Percentiles rank a stretch among this genome's conserved stretches.
Evolutionary conservation across 2,113 vertebrate genomes (phyloP).

Genomic region (Pollimyrus isidori): DNA sequence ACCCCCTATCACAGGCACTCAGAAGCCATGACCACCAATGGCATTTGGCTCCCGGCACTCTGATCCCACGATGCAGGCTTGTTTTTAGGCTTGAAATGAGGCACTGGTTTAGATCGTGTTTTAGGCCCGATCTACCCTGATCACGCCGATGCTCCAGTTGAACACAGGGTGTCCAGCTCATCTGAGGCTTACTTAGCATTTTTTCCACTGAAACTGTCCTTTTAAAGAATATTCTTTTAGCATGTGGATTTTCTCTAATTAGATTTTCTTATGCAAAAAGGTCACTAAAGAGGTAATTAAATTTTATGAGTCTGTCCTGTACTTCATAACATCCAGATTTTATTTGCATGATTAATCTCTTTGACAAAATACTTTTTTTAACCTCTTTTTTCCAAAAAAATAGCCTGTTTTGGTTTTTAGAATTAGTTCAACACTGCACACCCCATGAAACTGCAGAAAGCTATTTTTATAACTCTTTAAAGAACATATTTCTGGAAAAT

Average conservation of each 20-base stretch:
- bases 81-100: not conserved
- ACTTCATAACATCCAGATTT: not conserved
- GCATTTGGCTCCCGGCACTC: not conserved
- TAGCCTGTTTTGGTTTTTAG: not conserved
- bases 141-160: not conserved
- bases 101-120: not conserved
- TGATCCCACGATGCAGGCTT: not conserved
- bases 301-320: not conserved
- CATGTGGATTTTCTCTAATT: not conserved
- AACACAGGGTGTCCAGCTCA: not conserved
- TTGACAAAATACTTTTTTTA: not conserved
- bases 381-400: not conserved
- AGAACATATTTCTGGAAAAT: not conserved
- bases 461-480: constrained; percentile 3
- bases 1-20: not conserved
- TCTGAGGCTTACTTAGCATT: not conserved
- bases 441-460: not conserved
- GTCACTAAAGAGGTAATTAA: not conserved
- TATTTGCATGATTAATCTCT: not conserved
- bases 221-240: not conserved
- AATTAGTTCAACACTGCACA: not conserved
- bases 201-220: not conserved
- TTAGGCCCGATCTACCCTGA: not conserved
- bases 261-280: not conserved
- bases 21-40: not conserved